Evolutionary conservation across 2,888 invertebrate species (phyloP), one percentile per base, ranked within the genome.

Genomic region (Xylota segnis): DNA sequence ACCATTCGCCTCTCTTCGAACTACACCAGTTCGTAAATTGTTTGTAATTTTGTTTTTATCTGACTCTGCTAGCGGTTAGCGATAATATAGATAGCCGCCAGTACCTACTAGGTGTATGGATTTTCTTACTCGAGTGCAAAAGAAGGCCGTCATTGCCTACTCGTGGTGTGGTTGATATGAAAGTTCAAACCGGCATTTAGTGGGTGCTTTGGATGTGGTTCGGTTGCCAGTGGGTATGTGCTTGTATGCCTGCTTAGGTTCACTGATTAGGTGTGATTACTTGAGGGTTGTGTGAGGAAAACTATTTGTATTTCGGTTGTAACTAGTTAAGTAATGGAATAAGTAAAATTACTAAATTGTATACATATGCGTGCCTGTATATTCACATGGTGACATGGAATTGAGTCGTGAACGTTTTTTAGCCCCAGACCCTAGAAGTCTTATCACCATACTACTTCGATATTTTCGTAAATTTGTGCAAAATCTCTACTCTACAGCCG

Each of bases 201-300:
- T 47, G 47, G 47, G 47, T 14, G 16, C 14, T 5, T 45, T 45
- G 40, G 5, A 10, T 47, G 18, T 47, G 47, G 47, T 18, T 47
- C 18, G 18, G 2, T 6, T 29, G 2, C n/a, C n/a, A 4, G 6
- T 54, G 27, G 7, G 29, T 54, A 6, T 52, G 10, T 54, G 7
- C 32, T 14, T 43, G 43, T 43, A 5, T 43, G 14, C 12, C 5
- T 27, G 52, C 6, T 18, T 23, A 52, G n/a, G 52, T 29, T 54
- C n/a, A 14, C 54, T 54, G 54, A 29, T 54, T n/a, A 32, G 14
- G 14, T 54, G 5, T 7, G 29, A 54, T 54, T 29, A 54, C 27
- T 29, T 5, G 52, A 54, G 10, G 5, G 23, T 23, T 23, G 52
- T n/a, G 14, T 14, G 14, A 5, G 14, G 43, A 14, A 14, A 43